Evolutionary conservation across 2,797 vertebrate genomes (phyloP).

Genomic region (Gila robusta): DNA sequence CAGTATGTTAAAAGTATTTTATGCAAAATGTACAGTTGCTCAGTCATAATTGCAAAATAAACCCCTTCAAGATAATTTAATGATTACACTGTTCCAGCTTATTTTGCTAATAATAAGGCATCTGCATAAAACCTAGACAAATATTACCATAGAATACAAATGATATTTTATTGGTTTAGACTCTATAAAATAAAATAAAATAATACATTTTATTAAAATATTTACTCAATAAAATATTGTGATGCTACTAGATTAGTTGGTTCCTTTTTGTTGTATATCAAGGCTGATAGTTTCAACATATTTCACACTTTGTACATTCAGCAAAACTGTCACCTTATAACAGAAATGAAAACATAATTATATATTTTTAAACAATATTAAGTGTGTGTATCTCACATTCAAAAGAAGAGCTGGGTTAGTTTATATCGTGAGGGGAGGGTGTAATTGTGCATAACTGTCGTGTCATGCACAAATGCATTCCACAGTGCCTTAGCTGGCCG

Average conservation of each 20-base stretch:
- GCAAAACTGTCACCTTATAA: conserved; percentile 22
- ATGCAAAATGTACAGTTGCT: no score
- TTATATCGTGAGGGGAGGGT: not conserved
- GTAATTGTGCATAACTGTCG: conserved; percentile 44
- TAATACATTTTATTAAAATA: no score
- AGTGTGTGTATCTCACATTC: not conserved
- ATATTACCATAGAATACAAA: not conserved
- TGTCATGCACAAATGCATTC: conserved; percentile 46
- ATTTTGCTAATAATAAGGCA: no score
- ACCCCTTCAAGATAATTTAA: not conserved
- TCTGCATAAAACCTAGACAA: not conserved
- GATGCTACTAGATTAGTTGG: not conserved
- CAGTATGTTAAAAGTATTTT: no score
- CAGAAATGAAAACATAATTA: not conserved
- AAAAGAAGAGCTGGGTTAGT: conserved; percentile 4
- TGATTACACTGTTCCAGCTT: not conserved
- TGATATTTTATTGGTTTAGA: not conserved
- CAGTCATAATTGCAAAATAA: not conserved
- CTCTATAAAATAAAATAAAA: no score
- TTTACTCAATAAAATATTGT: not conserved
- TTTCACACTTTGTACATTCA: conserved; percentile 48
- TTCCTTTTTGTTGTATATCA: not conserved
- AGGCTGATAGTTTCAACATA: conserved; percentile 19
- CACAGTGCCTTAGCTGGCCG: conserved; percentile 22
- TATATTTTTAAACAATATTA: not conserved